Base-by-base conservation (phyloP, 2,113 vertebrate genomes). In the Callospermophilus lateralis region DNA sequence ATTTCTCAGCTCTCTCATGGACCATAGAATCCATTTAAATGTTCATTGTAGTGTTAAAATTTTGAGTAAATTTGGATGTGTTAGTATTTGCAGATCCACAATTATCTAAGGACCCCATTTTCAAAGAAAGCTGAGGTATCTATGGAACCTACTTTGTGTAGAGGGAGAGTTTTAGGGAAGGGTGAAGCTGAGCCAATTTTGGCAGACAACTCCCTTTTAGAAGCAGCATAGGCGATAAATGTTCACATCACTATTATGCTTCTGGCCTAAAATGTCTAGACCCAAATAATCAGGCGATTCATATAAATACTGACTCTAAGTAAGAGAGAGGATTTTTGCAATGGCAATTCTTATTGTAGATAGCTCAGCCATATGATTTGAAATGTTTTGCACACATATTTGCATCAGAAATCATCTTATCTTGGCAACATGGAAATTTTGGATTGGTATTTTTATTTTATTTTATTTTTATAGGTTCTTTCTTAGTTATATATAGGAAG, bases 81-180 rank as follows among this genome's bases (percentile, higher is more conserved):
- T 11, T 55, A 32, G 1, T 2, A 48, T 37, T 34, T 87, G 17
- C 6, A 39, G 17, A 39, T 39, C 22, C 28, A 34, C 4, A 45
- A 11, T 55, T 48, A 28, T 39, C 16, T 32, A 32, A 3, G 17
- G 48, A 0, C 2, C 3, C 16, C 4, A 30, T 16, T 37, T 24
- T 81, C 26, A 26, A 26, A 48, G 28, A 70, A 48, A 58, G 0
- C 45, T 24, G 30, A 45, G 26, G 16, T 22, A 22, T 34, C 2
- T 28, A 37, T 37, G 9, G 20, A 80, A 16, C 51, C 26, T 28
- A 6, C 11, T 30, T 65, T 73, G 4, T 2, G 13, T 17, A 10
- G 11, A 11, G 30, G 10, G n/a, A 65, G 16, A 6, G 15, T 9
- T 16, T 26, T 6, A 10, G n/a, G 3, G 13, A 5, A 32, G 20